A percentile compares a stretch with the other conserved stretches of the same genome.
phyloP scores from a whole-genome alignment of 1,140 invertebrate species.

The Rhyzopertha dominica region DNA sequence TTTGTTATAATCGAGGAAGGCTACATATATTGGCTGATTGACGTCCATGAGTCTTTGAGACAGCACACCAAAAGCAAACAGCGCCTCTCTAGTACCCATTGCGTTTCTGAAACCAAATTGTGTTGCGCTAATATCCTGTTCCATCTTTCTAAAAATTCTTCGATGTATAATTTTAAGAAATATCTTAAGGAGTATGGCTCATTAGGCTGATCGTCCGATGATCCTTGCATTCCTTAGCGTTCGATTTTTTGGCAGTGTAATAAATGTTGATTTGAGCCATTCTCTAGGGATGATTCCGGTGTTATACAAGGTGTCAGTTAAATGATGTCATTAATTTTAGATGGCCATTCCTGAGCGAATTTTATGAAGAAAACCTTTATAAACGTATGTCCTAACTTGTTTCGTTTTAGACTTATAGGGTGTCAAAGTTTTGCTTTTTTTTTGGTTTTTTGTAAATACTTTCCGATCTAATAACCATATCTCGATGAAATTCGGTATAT shows the following conservation, averaged over 20 bases:
- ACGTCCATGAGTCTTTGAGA: constrained; percentile 5
- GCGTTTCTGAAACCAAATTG: constrained; percentile 29
- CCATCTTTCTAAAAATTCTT: constrained; percentile 24
- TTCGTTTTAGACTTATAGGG: too few relatives aligned
- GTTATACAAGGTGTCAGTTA: constrained; percentile 22
- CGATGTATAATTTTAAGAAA: constrained; percentile 27
- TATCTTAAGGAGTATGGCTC: constrained; percentile 22
- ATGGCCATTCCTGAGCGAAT: too few relatives aligned
- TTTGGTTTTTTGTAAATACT: too few relatives aligned
- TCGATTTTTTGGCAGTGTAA: constrained; percentile 24
- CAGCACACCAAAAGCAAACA: constrained; percentile 23
- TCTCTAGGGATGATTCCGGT: constrained; percentile 23
- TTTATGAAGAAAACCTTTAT: too few relatives aligned
- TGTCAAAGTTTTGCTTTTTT: too few relatives aligned
- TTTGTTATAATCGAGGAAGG: constrained; percentile 9
- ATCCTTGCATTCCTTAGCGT: constrained; percentile 20
- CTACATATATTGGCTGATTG: constrained; percentile 4
- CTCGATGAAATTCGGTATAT: too few relatives aligned
- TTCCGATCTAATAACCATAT: too few relatives aligned
- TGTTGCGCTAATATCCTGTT: constrained; percentile 15
- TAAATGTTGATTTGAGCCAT: constrained; percentile 23
- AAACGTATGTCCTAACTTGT: too few relatives aligned
- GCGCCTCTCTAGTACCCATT: constrained; percentile 27
- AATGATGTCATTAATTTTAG: too few relatives aligned
- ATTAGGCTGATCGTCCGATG: constrained; percentile 27